These are phyloP conservation scores for Parelbella ahira DNA, from an alignment of 2,888 invertebrate genomes.

Conservation along the genomic window DNA sequence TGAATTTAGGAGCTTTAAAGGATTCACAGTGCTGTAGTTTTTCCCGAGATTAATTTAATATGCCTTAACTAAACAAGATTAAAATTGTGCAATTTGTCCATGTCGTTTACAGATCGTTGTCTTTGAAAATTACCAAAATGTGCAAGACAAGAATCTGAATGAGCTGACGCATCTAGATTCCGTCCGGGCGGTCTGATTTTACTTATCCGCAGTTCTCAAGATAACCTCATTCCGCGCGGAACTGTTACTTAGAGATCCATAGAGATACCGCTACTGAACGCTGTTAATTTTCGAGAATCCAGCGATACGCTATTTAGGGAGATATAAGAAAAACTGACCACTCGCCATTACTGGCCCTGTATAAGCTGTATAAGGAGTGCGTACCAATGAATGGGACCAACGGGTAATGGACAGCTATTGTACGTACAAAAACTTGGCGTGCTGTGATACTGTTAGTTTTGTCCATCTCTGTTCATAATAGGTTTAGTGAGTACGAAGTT, in stretches of 20 bases:
- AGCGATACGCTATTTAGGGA: slow-evolving; percentile 36
- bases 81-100: slow-evolving; percentile 2
- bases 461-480: slow-evolving; percentile 5
- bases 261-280: slow-evolving; percentile 33
- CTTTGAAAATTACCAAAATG: slow-evolving; percentile 5
- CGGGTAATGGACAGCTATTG: slow-evolving; percentile 14
- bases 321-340: slow-evolving; percentile 32
- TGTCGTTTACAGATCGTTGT: slow-evolving; percentile 11
- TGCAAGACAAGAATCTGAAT: not conserved
- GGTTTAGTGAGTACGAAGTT: not conserved
- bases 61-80: too few relatives aligned
- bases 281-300: slow-evolving; percentile 45
- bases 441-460: slow-evolving; percentile 19
- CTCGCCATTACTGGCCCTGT: slow-evolving; percentile 10
- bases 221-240: slow-evolving; percentile 18
- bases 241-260: slow-evolving; percentile 20
- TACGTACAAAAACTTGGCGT: slow-evolving; percentile 18
- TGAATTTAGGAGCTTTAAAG: too few relatives aligned
- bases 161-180: not conserved
- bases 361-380: slow-evolving; percentile 30
- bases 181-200: slow-evolving; percentile 1
- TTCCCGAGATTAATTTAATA: too few relatives aligned
- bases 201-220: slow-evolving; percentile 15
- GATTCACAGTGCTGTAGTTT: too few relatives aligned
- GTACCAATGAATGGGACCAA: slow-evolving; percentile 33